Evolutionary conservation across 2,797 vertebrate species (phyloP).

Genomic region (Spatula clypeata): DNA sequence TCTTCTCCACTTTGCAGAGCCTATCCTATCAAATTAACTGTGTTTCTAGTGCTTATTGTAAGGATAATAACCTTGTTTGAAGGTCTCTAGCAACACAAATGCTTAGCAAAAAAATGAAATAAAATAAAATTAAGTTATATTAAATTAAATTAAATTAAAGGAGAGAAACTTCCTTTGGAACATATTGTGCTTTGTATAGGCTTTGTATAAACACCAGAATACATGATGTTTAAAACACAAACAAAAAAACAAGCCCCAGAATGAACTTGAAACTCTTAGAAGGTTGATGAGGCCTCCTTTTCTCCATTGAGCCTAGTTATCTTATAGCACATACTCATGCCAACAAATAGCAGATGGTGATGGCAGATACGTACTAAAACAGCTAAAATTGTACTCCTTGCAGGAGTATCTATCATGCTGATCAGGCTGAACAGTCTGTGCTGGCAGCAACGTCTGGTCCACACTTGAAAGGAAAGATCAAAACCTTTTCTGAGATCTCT

Average conservation of each 20-base stretch:
- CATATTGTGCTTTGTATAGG: not conserved
- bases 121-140: not conserved
- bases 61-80: not conserved
- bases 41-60: not conserved
- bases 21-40: not conserved
- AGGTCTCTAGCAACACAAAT: not conserved
- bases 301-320: not conserved
- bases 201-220: not conserved
- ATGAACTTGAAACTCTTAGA: conserved; percentile 2
- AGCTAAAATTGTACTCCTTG: conserved; percentile 59
- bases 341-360: conserved; percentile 70
- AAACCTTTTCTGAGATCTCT: conserved; percentile 30
- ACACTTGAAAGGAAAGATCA: conserved; percentile 16
- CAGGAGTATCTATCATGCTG: conserved; percentile 58
- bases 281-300: not conserved
- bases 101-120: not conserved
- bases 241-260: not conserved
- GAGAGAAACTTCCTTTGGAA: not conserved
- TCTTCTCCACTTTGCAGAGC: not conserved
- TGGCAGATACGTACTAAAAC: conserved; percentile 55
- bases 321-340: not conserved
- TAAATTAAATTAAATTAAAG: not conserved
- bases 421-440: conserved; percentile 51
- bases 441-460: conserved; percentile 1
- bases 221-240: not conserved